Base-by-base conservation (phyloP, 2,113 vertebrate genomes). In the Ciconia maguari region DNA sequence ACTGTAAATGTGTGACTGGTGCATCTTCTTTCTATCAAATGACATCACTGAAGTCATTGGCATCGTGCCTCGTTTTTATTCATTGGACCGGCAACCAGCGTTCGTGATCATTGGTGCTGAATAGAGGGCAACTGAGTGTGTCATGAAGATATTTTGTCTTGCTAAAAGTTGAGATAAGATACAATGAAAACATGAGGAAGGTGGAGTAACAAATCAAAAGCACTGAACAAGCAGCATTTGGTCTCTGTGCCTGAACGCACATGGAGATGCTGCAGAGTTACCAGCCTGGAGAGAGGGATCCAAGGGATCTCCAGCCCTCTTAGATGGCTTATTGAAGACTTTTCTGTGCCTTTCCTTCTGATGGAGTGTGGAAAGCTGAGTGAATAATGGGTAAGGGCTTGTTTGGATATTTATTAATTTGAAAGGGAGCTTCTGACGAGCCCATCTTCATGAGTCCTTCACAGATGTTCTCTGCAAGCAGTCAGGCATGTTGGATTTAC, bases 101-200 rank as follows among this genome's bases (percentile, higher is more conserved):
- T 10, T 51, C 0, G 0, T 41, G 66, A 41, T 3, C 7, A 0
- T 25, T 6, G 5, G 6, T 54, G 54, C 34, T 68, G 69, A 36
- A 48, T 0, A 6, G 48, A 78, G 18, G 25, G 24, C 57, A 87
- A 48, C 26, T 1, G 25, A 62, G 52, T 1, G 0, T 2, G 1
- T 36, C 19, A 32, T 49, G 32, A 34, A 55, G 46, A 16, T 48
- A 38, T 27, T 68, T 82, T 48, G 11, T 82, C 1, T 0, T 87
- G 62, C 14, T 80, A 34, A 55, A 57, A 34, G 13, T 9, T 49
- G 25, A 54, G 85, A 69, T 52, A 64, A 76, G 36, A 16, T 27
- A 38, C 36, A 58, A 16, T 21, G 71, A 65, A 74, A 92, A 52
- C 0, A 0, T 27, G 42, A 77, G 55, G 64, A 51, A 54, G 16